A percentile compares a stretch with the other conserved stretches of the same genome.
Evolutionary conservation across 2,797 vertebrate genomes (phyloP).

Genomic region (Sciurus carolinensis): DNA sequence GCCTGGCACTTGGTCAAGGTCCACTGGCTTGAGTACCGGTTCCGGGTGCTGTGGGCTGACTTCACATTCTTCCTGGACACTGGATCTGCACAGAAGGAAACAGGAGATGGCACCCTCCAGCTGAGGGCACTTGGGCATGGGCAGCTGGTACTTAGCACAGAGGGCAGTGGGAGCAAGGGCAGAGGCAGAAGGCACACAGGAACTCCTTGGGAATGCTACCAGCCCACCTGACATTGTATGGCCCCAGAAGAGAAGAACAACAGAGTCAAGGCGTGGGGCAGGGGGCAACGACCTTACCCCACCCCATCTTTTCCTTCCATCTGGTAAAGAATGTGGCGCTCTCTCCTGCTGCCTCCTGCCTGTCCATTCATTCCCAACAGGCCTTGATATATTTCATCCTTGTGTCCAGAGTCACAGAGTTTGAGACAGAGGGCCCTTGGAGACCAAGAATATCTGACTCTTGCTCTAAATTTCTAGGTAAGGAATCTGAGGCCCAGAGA

Average conservation of each 20-base stretch:
- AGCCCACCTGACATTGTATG: not conserved
- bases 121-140: rapidly evolving
- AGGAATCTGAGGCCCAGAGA: not conserved
- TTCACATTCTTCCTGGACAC: slow-evolving; percentile 98
- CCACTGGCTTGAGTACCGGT: slow-evolving; percentile 99
- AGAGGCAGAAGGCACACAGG: not conserved
- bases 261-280: not conserved
- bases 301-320: not conserved
- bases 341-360: slow-evolving; percentile 2
- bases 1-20: slow-evolving; percentile 99
- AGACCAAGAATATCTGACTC: not conserved
- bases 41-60: slow-evolving; percentile 97
- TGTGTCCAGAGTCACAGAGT: not conserved
- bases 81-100: slow-evolving; percentile 90
- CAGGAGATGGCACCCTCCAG: not conserved
- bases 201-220: not conserved
- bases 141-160: not conserved
- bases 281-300: not conserved
- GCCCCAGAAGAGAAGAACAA: not conserved
- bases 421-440: not conserved
- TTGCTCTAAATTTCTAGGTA: not conserved
- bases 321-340: not conserved
- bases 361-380: not conserved
- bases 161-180: not conserved
- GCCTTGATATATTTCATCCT: not conserved